Base-by-base conservation (phyloP, 2,888 invertebrate species). In the Orthonevra nobilis region DNA sequence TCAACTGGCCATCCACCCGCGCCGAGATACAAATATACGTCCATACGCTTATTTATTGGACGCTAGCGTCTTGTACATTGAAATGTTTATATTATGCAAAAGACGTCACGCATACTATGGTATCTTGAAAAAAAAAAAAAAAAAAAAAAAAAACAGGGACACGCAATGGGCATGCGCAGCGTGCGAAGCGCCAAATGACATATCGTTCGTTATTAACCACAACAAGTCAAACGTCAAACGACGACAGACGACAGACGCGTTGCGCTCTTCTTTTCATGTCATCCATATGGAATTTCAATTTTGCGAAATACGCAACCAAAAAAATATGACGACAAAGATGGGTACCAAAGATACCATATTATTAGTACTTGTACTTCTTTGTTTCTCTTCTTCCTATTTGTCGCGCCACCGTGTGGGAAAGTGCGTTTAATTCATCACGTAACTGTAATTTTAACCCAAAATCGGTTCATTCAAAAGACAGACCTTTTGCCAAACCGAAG, bases 401-500 rank as follows among this genome's bases (percentile, higher is more conserved):
- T 42, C 36, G 2, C 42, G 20, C 20, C 10, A 10, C 23, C 44
- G n/a, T 64, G 58, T 70, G 72, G 64, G 72, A 77, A 77, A 77
- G 77, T 70, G 77, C 77, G 77, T 77, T 77, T 60, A 28, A 72
- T 40, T 54, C 52, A 48, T 77, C 77, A 77, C 77, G 77, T 77
- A 77, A 77, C 64, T 60, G 64, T 58, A 46, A 72, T 72, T n/a
- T 77, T 60, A 58, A 60, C 60, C 70, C 60, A 64, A 77, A 77
- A 77, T 77, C 52, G 64, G 60, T 60, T 54, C 12, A n/a, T n/a
- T n/a, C n/a, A n/a, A n/a, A 66, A 72, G 72, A 60, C 72, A 72
- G 48, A 77, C 70, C 64, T 77, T n/a, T 77, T 77, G 72, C 77
- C 77, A 77, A 77, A 77, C 72, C 48, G 40, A 69, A 58, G 48